phyloP scores from a whole-genome alignment of 1,140 invertebrate species.

The Drosophila prosaltans region DNA sequence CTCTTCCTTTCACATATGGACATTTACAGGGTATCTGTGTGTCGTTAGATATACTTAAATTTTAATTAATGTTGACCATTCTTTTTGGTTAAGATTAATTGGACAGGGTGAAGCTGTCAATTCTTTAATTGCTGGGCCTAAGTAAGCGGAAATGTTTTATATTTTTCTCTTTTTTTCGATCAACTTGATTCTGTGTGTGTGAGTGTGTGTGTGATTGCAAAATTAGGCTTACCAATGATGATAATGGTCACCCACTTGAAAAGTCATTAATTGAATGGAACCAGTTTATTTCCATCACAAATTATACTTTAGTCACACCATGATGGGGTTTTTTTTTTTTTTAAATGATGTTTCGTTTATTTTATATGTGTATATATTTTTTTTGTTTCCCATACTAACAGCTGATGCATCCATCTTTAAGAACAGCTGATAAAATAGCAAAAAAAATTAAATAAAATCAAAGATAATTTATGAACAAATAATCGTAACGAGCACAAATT shows the following conservation, averaged over 20 bases:
- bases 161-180: background rate
- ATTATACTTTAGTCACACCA: background rate
- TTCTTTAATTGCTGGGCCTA: conserved; percentile 73
- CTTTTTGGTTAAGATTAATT: conserved; percentile 65
- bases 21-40: background rate
- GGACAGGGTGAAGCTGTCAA: conserved; percentile 61
- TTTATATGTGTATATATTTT: too few relatives aligned
- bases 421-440: background rate
- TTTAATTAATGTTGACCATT: conserved; percentile 36
- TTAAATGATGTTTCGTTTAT: too few relatives aligned
- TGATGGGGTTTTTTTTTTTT: background rate
- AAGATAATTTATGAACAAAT: conserved; percentile 43
- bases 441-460: conserved; percentile 19
- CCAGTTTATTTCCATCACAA: background rate
- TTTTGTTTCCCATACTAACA: background rate
- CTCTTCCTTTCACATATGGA: too few relatives aligned
- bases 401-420: background rate
- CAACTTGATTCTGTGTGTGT: background rate
- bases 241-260: conserved; percentile 2
- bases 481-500: background rate
- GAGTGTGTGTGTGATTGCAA: background rate
- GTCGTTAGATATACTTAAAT: background rate
- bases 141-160: conserved; percentile 68
- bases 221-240: background rate
- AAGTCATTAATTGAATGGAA: background rate